Evolutionary conservation across 2,113 vertebrate species (phyloP).

Genomic region (Bothrops jararaca): DNA sequence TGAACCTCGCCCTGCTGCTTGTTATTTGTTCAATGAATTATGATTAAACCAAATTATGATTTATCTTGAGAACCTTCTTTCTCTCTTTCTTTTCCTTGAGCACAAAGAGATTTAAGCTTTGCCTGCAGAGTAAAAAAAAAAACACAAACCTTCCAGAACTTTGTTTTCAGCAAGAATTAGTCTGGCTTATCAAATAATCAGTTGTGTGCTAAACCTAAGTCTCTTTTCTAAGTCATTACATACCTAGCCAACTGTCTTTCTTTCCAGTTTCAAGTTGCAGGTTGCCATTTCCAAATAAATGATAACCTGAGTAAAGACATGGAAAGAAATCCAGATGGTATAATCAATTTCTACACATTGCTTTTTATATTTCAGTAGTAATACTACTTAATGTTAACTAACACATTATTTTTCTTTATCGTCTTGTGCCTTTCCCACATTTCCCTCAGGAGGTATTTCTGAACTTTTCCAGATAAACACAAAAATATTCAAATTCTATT

Average conservation of each 20-base stretch:
- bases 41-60: background rate
- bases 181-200: fast-evolving
- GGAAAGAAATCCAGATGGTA: background rate
- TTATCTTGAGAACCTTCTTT: background rate
- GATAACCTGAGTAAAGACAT: background rate
- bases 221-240: background rate
- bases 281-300: fast-evolving
- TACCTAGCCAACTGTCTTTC: background rate
- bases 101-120: constrained; percentile 23
- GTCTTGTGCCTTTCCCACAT: constrained; percentile 24
- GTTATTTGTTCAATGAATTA: background rate
- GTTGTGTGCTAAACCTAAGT: background rate
- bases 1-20: background rate
- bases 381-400: constrained; percentile 19
- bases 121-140: constrained; percentile 29
- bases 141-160: fast-evolving
- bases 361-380: constrained; percentile 16
- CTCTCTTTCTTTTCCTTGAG: constrained; percentile 31
- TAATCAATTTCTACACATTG: background rate
- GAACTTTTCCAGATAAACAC: constrained; percentile 33
- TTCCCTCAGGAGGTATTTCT: constrained; percentile 25
- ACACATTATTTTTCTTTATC: constrained; percentile 31
- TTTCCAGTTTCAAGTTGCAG: background rate
- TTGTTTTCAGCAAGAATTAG: fast-evolving
- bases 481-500: background rate